phyloP scores from a whole-genome alignment of 2,888 invertebrate genomes.

The Eretmocerus hayati region DNA sequence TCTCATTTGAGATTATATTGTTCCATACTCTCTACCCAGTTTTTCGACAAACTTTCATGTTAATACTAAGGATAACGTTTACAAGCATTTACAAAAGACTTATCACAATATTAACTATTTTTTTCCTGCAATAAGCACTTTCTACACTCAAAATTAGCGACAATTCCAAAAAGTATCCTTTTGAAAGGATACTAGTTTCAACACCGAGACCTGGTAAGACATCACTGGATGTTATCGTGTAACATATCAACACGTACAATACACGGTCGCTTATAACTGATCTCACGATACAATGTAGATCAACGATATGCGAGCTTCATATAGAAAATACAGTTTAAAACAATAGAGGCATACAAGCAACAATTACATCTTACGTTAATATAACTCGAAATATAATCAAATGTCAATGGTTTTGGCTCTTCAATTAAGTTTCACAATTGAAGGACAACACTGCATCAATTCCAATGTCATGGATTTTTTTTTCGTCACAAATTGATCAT shows the following conservation, averaged over 20 bases:
- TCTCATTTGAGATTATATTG: conserved; percentile 9
- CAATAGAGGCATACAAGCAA: conserved; percentile 15
- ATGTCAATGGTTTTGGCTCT: conserved; percentile 13
- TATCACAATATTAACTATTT: conserved; percentile 44
- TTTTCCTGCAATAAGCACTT: conserved; percentile 18
- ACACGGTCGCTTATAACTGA: no score
- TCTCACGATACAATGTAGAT: no score
- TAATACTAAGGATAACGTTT: conserved; percentile 39
- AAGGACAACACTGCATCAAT: conserved; percentile 2
- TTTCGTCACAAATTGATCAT: no score
- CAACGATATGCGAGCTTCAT: conserved; percentile 6
- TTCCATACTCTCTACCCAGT: conserved; percentile 23
- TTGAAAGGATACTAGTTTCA: conserved; percentile 1
- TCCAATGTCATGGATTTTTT: conserved; percentile 15
- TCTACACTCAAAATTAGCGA: conserved; percentile 12
- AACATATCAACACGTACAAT: no score
- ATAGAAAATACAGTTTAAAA: conserved; percentile 22
- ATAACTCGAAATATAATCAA: conserved; percentile 7
- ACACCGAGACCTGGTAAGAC: no score
- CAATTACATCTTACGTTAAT: conserved; percentile 9
- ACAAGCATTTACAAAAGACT: conserved; percentile 48
- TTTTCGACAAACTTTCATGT: conserved; percentile 30
- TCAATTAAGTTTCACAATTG: not conserved
- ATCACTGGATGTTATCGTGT: no score
- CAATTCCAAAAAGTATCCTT: conserved; percentile 7